A percentile compares a stretch with the other conserved stretches of the same genome.
These are phyloP conservation scores for Diadema setosum DNA, from an alignment of 35 echinoderm and acorn worm genomes.

Conservation along the genomic window DNA sequence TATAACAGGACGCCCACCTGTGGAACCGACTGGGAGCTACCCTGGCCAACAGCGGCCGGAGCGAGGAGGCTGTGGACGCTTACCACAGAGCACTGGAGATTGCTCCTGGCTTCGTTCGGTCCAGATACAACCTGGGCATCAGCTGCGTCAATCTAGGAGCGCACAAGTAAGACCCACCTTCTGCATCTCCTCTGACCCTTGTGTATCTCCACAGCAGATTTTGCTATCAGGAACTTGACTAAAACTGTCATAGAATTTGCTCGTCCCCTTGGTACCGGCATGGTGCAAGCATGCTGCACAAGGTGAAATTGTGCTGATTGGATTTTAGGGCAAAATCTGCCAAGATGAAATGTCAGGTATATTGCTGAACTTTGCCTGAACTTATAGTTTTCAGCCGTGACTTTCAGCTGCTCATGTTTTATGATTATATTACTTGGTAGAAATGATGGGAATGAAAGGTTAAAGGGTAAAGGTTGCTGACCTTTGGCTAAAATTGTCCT, in stretches of 20 bases:
- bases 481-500: no score
- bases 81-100: conserved; percentile 79
- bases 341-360: no score
- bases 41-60: conserved; percentile 88
- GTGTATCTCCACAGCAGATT: not conserved
- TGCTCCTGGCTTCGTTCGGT: conserved; percentile 85
- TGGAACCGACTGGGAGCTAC: conserved; percentile 98
- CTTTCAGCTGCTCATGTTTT: no score
- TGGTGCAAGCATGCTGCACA: not conserved
- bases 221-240: not conserved
- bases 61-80: conserved; percentile 93
- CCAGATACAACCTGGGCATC: conserved; percentile 94
- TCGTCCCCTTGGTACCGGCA: not conserved
- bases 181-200: no score
- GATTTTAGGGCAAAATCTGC: no score
- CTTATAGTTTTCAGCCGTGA: no score
- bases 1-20: conserved; percentile 88
- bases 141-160: conserved; percentile 96
- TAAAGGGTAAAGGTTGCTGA: no score
- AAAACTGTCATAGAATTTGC: not conserved
- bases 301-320: no score
- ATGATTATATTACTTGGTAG: no score
- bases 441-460: no score
- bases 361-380: no score
- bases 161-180: conserved; percentile 66